phyloP scores from a whole-genome alignment of 2,113 vertebrate species.

The Penelope pileata region DNA sequence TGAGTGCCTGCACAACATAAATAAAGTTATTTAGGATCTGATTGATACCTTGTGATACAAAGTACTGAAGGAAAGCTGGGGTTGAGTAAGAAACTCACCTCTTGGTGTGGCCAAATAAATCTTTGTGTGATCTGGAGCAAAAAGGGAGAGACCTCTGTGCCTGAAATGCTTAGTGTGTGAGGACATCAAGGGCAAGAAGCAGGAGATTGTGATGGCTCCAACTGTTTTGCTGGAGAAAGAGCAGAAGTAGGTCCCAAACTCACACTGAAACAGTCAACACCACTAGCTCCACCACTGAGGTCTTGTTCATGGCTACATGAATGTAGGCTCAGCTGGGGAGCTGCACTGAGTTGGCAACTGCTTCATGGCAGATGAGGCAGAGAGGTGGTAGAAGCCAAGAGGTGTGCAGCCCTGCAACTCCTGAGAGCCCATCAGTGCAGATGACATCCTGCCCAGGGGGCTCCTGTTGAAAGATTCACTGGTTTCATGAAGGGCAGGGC shows the following conservation, averaged over 20 bases:
- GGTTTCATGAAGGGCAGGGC: not conserved
- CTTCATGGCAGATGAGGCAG: not conserved
- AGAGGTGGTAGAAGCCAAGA: not conserved
- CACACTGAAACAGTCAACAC: not conserved
- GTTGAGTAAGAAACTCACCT: not conserved
- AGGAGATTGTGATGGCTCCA: not conserved
- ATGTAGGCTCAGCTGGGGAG: accelerated
- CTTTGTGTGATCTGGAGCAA: not conserved
- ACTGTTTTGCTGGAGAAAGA: not conserved
- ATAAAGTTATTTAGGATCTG: not conserved
- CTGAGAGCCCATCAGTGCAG: not conserved
- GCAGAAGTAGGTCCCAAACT: not conserved
- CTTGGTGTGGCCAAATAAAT: not conserved
- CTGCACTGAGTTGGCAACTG: accelerated
- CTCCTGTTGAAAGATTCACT: not conserved
- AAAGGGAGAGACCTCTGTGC: not conserved
- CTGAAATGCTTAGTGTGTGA: not conserved
- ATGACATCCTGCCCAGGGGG: not conserved
- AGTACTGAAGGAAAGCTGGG: not conserved
- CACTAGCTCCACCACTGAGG: not conserved
- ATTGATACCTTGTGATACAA: not conserved
- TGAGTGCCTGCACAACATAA: not conserved
- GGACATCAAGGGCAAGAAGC: not conserved
- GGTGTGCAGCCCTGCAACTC: accelerated
- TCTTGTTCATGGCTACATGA: not conserved